Base-by-base conservation (phyloP, 1,140 invertebrate species). In the Himalopsyche phryganea region DNA sequence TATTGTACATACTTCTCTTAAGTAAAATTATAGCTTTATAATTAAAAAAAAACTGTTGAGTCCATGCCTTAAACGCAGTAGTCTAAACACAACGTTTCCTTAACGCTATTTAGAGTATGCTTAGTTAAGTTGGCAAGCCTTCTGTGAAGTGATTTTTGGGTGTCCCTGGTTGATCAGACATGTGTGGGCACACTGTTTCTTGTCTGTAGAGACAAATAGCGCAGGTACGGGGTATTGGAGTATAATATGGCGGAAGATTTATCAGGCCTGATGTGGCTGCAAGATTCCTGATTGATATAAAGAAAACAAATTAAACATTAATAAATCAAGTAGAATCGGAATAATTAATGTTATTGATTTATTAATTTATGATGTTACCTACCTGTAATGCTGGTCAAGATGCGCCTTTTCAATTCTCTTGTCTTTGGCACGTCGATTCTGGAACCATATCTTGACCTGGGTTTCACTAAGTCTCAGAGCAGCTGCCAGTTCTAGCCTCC, bases 391-490 rank as follows among this genome's bases (percentile, higher is more conserved):
- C 67, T 96, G 93, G 77, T 98, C 94, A 19, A 94, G 78, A 51
- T 96, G 92, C 0, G 94, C 93, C 68, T 97, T 97, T 69, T 98
- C 94, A 55, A 98, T 93, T 45, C 94, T 80, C 75, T 97, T 98
- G 68, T 97, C 94, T 74, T 97, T 97, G 6, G 94, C 94, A 61
- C 94, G 79, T 44, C 94, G 80, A 73, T 98, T 97, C 74, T 98
- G 95, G 70, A 96, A 98, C 95, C 95, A 96, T 58, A 96, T 96
- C 76, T 96, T 96, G 47, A 96, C 94, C 77, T 94, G 92, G 0
- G 93, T 96, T 73, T 97, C 95, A 1, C 91, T 92, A 6, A 98
- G 77, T 42, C 83, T 79, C 17, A 97, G 72, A 0, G 85, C 80
- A 58, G 90, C 86, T 0, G 95, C 94, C 56, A 97, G 74, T 75